Evolutionary conservation across 92 coral and sea anemone species (phyloP).

Genomic region (Nematostella vectensis): DNA sequence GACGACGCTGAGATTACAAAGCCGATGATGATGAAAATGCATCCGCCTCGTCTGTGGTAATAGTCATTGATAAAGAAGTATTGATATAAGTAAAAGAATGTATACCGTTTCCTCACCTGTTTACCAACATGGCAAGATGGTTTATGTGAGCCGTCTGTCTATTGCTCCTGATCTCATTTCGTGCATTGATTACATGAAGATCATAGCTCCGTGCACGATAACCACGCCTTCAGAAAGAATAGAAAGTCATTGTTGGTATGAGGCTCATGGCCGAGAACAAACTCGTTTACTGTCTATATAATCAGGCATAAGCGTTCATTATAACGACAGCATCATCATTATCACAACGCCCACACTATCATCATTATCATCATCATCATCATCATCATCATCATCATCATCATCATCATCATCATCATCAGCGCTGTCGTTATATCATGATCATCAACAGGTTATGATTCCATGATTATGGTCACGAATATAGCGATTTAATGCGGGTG

Average conservation of each 20-base stretch:
- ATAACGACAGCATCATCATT: neutral
- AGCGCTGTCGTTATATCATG: neutral
- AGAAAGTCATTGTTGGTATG: too few species aligned
- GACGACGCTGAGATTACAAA: too few species aligned
- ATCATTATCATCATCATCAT: constrained; percentile 1
- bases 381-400: neutral
- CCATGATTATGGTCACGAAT: too few species aligned
- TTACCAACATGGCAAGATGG: constrained; percentile 33
- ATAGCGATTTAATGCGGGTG: too few species aligned
- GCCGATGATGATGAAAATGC: too few species aligned
- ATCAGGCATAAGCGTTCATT: too few species aligned
- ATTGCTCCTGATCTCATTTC: constrained; percentile 51
- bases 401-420: neutral
- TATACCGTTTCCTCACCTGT: constrained; percentile 1
- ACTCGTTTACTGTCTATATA: neutral
- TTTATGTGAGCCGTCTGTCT: constrained; percentile 41
- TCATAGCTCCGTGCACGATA: constrained; percentile 55
- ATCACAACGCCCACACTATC: too few species aligned
- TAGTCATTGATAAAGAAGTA: too few species aligned
- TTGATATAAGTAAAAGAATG: too few species aligned
- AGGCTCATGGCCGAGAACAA: too few species aligned
- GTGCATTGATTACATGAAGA: constrained; percentile 47
- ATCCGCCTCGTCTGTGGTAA: too few species aligned
- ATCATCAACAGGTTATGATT: neutral
- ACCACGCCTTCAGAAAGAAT: constrained; percentile 42